A percentile compares a stretch with the other conserved stretches of the same genome.
Evolutionary conservation across 2,888 invertebrate genomes (phyloP).

Genomic region (Drosophila rellima): DNA sequence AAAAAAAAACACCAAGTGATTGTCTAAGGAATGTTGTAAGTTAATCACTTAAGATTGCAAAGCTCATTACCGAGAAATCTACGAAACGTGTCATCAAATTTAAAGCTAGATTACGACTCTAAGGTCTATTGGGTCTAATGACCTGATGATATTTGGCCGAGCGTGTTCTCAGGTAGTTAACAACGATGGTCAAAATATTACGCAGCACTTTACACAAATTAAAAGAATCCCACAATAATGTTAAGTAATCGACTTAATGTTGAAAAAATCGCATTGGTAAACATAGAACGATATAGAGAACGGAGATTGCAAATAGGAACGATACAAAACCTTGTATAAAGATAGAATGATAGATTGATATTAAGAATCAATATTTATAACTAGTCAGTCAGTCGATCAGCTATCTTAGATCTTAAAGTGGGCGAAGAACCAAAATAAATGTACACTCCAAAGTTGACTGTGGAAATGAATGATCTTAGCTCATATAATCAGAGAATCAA

Average conservation of each 20-base stretch:
- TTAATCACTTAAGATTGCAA: too few relatives aligned
- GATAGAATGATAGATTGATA: too few relatives aligned
- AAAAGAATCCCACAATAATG: not conserved
- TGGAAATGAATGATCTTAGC: not conserved
- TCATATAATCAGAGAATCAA: not conserved
- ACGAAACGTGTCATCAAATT: not conserved
- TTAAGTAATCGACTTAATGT: too few relatives aligned
- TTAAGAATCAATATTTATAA: not conserved
- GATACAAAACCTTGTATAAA: too few relatives aligned
- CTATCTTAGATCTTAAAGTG: not conserved
- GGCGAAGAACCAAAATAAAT: not conserved
- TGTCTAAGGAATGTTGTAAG: too few relatives aligned
- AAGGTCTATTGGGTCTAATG: not conserved
- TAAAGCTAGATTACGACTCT: slow-evolving; percentile 2
- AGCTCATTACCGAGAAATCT: not conserved
- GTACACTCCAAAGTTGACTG: not conserved
- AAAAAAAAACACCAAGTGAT: too few relatives aligned
- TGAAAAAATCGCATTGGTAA: too few relatives aligned
- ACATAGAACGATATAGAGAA: too few relatives aligned
- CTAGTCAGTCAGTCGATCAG: not conserved
- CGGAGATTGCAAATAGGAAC: too few relatives aligned
- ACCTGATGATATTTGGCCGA: not conserved
- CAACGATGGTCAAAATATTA: not conserved
- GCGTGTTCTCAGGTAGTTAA: not conserved
- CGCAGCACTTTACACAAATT: not conserved